Conservation (phyloP, 2,113 vertebrate species). For the Dicaeum eximium region DNA sequence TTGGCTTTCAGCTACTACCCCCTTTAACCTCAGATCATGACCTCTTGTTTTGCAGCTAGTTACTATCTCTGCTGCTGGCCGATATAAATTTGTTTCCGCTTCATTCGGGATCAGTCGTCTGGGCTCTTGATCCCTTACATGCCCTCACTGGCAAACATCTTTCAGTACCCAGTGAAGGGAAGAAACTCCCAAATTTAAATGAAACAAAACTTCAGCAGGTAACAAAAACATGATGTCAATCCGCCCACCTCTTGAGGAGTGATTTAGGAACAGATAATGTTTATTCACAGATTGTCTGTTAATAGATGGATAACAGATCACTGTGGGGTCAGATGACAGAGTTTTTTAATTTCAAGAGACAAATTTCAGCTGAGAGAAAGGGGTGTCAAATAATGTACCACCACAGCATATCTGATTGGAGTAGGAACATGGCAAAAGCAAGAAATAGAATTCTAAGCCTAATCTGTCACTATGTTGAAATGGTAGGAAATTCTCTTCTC, state of each 20-base stretch:
- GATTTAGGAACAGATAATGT: not conserved
- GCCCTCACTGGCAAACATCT: not conserved
- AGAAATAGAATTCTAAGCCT: conserved; percentile 10
- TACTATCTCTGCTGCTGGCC: conserved; percentile 10
- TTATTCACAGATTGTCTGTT: not conserved
- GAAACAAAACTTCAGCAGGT: not conserved
- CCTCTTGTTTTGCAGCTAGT: conserved; percentile 13
- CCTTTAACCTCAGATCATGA: conserved; percentile 15
- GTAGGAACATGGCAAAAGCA: not conserved
- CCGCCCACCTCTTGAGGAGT: not conserved
- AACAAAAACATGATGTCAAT: not conserved
- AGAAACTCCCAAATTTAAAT: not conserved
- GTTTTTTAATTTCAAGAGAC: not conserved
- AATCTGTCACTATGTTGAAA: not conserved
- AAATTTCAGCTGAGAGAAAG: not conserved
- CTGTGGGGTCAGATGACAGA: not conserved
- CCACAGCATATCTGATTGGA: not conserved
- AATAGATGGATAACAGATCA: not conserved
- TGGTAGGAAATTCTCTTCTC: not conserved
- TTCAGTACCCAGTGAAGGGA: not conserved
- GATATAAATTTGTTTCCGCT: not conserved
- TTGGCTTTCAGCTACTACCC: not conserved
- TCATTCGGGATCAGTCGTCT: not conserved
- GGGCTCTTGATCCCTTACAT: not conserved
- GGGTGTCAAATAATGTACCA: not conserved